Percentiles rank a stretch among this genome's conserved stretches.
Evolutionary conservation across 1,140 invertebrate species (phyloP).

Genomic region (Mycetomoellerius zeteki): DNA sequence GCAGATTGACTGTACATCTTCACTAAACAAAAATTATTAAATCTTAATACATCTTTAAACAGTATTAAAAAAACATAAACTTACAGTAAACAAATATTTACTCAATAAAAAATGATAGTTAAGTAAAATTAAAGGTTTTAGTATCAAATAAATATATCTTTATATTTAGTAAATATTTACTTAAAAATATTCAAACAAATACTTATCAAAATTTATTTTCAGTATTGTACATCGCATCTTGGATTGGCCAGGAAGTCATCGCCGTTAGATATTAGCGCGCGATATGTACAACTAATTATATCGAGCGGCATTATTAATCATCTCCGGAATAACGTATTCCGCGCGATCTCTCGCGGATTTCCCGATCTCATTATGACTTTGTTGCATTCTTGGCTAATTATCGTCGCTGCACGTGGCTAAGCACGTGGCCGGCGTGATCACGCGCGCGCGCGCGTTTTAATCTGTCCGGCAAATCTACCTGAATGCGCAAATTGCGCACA

Average conservation of each 20-base stretch:
- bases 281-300: constrained; percentile 53
- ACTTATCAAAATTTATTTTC: no score
- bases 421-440: constrained; percentile 32
- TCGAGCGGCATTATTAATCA: constrained; percentile 53
- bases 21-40: no score
- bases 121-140: no score
- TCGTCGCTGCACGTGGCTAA: constrained; percentile 48
- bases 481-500: constrained; percentile 44
- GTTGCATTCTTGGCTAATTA: constrained; percentile 50
- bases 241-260: constrained; percentile 24
- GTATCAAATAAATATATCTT: no score
- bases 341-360: constrained; percentile 1
- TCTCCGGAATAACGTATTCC: constrained; percentile 22
- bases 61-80: no score
- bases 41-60: no score
- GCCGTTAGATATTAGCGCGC: constrained; percentile 38
- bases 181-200: no score
- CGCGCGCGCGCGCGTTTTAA: constrained; percentile 10
- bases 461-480: constrained; percentile 38
- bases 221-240: neutral
- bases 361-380: constrained; percentile 34
- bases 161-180: no score
- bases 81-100: no score
- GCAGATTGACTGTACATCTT: neutral
- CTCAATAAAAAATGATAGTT: no score